These are phyloP conservation scores for Neodiprion virginianus DNA, from an alignment of 1,140 invertebrate species.

Conservation along the genomic window DNA sequence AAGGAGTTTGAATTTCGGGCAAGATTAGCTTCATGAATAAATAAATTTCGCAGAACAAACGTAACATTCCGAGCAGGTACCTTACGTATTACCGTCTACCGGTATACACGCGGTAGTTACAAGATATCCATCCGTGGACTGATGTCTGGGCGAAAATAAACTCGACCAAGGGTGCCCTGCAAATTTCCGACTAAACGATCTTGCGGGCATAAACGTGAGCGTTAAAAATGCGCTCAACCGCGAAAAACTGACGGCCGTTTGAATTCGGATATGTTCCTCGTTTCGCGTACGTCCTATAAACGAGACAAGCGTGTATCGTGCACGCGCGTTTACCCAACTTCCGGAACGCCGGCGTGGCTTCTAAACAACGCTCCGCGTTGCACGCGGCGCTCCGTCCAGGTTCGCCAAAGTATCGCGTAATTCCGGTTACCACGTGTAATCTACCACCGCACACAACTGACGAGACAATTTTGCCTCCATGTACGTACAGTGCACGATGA, in stretches of 20 bases:
- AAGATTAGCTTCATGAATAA: too few relatives aligned
- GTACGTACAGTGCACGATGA: conserved; percentile 80
- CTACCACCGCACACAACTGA: neutral
- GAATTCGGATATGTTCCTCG: neutral
- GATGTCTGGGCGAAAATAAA: too few relatives aligned
- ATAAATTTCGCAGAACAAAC: too few relatives aligned
- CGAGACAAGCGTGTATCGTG: neutral
- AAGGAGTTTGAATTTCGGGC: too few relatives aligned
- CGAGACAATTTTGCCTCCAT: neutral
- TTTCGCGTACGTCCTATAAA: neutral
- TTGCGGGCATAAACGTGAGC: conserved; percentile 20
- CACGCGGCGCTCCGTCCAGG: neutral
- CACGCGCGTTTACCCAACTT: conserved; percentile 24
- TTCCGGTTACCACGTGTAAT: neutral
- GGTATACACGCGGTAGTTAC: too few relatives aligned
- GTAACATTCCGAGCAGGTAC: too few relatives aligned
- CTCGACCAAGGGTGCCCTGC: neutral
- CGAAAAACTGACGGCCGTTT: neutral
- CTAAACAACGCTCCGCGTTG: neutral
- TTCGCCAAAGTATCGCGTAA: neutral
- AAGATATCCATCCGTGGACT: too few relatives aligned
- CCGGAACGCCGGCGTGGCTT: neutral
- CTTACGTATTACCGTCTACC: too few relatives aligned
- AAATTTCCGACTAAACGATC: conserved; percentile 10
- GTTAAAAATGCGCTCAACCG: conserved; percentile 11